Conservation (phyloP, 2,797 vertebrate species). For the Petrocephalus schoutedeni region DNA sequence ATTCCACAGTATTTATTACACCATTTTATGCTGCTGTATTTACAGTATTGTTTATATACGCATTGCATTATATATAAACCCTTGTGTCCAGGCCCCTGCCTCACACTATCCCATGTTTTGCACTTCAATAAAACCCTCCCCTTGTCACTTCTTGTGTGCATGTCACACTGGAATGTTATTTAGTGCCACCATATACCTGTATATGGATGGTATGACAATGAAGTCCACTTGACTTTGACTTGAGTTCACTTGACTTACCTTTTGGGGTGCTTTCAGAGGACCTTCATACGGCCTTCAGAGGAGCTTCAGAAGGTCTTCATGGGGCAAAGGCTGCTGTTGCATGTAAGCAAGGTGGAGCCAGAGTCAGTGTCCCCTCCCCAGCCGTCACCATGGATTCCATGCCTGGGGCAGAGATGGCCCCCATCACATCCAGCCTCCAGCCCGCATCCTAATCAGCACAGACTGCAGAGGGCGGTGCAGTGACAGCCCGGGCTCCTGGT, state of each 20-base stretch:
- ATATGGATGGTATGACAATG: background rate
- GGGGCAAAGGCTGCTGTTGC: background rate
- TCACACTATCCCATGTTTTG: background rate
- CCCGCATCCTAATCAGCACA: conserved; percentile 62
- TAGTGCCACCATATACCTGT: background rate
- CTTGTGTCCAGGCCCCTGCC: background rate
- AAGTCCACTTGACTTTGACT: background rate
- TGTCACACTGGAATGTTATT: background rate
- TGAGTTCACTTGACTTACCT: conserved; percentile 22
- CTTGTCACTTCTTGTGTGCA: background rate
- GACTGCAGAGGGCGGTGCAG: conserved; percentile 54
- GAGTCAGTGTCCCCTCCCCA: background rate
- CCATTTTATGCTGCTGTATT: background rate
- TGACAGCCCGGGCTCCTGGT: background rate
- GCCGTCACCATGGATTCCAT: background rate
- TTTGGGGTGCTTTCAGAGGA: conserved; percentile 28
- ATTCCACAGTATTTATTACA: background rate
- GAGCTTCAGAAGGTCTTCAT: conserved; percentile 5
- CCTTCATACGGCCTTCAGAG: background rate
- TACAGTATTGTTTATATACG: background rate
- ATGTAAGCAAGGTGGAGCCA: background rate
- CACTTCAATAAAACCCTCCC: background rate
- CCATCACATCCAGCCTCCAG: conserved; percentile 52
- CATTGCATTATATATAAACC: background rate
- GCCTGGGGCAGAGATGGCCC: background rate